Evolutionary conservation across 2,888 invertebrate genomes (phyloP).

Genomic region (Stenichneumon culpator): DNA sequence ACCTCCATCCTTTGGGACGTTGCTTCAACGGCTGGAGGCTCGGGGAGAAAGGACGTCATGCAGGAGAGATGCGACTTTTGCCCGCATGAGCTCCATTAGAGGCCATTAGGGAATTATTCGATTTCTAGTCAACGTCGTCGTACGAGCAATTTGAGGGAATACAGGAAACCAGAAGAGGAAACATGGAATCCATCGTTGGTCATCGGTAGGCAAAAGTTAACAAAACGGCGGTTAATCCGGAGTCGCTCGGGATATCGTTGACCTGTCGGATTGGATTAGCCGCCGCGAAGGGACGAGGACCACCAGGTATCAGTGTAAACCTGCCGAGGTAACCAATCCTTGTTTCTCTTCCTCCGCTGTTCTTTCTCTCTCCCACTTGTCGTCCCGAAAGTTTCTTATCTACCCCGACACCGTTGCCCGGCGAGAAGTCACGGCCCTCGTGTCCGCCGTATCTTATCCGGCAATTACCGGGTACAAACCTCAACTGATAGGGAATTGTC

Average conservation of each 20-base stretch:
- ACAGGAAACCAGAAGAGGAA: background rate
- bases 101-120: background rate
- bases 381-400: conserved; percentile 47
- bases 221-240: conserved; percentile 80
- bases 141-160: background rate
- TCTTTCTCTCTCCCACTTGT: conserved; percentile 33
- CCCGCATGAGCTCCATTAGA: conserved; percentile 6
- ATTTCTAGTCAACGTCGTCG: background rate
- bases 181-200: background rate
- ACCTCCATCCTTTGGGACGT: conserved; percentile 31
- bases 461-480: conserved; percentile 62
- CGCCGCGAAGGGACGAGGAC: conserved; percentile 74
- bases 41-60: background rate
- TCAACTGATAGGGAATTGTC: conserved; percentile 42
- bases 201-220: conserved; percentile 79
- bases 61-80: background rate
- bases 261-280: conserved; percentile 82
- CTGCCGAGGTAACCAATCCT: conserved; percentile 76
- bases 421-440: conserved; percentile 29
- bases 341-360: conserved; percentile 62
- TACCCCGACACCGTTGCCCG: conserved; percentile 41
- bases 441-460: conserved; percentile 59
- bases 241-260: conserved; percentile 75
- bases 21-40: background rate
- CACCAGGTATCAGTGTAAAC: conserved; percentile 76